phyloP scores from a whole-genome alignment of 2,888 invertebrate species.

The Phyllotreta striolata region DNA sequence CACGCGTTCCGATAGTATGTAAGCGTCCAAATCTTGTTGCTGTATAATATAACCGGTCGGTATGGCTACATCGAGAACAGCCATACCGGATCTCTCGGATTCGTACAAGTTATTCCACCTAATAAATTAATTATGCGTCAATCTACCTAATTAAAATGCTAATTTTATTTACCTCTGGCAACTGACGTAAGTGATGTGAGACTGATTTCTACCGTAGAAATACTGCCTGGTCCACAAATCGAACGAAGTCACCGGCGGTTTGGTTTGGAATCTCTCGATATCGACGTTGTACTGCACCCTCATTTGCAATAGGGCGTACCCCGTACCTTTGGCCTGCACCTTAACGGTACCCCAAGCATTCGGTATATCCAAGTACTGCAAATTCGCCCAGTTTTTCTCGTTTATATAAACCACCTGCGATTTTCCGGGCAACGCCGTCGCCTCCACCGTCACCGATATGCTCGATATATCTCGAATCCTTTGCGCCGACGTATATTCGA shows the following conservation, averaged over 20 bases:
- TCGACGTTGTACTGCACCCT: slow-evolving; percentile 93
- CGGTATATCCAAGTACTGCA: slow-evolving; percentile 85
- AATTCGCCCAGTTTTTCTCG: slow-evolving; percentile 78
- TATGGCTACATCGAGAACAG: slow-evolving; percentile 84
- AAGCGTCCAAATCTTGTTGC: slow-evolving; percentile 86
- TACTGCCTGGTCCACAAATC: slow-evolving; percentile 76
- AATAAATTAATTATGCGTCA: slow-evolving; percentile 33
- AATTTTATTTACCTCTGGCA: slow-evolving; percentile 79
- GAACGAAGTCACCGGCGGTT: slow-evolving; percentile 88
- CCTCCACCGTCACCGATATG: slow-evolving; percentile 80
- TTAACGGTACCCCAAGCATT: slow-evolving; percentile 95
- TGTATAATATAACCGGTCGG: slow-evolving; percentile 93
- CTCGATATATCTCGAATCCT: slow-evolving; percentile 84
- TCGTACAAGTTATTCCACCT: slow-evolving; percentile 84
- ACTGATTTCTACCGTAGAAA: slow-evolving; percentile 91
- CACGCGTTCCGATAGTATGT: slow-evolving; percentile 81
- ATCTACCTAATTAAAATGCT: not conserved
- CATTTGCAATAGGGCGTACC: slow-evolving; percentile 94
- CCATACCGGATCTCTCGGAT: slow-evolving; percentile 86
- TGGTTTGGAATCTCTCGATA: slow-evolving; percentile 81
- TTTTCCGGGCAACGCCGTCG: slow-evolving; percentile 78
- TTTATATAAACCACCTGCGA: slow-evolving; percentile 72
- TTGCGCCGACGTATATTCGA: slow-evolving; percentile 87
- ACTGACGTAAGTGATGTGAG: slow-evolving; percentile 84
- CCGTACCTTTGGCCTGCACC: slow-evolving; percentile 90